phyloP scores from a whole-genome alignment of 2,888 invertebrate species.

The Heliconius ethilla region DNA sequence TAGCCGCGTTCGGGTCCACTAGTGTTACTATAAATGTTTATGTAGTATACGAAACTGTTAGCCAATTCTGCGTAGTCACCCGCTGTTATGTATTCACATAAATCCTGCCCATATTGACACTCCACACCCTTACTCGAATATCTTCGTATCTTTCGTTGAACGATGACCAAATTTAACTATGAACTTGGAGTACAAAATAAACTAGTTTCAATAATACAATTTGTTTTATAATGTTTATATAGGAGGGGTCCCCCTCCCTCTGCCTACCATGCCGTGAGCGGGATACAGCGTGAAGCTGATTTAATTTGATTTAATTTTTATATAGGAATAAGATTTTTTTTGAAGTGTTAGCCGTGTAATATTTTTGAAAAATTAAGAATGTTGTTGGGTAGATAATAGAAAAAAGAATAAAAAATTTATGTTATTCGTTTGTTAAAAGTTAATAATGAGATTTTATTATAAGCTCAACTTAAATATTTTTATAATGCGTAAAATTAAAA shows the following conservation, averaged over 20 bases:
- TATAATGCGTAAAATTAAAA: too few relatives aligned
- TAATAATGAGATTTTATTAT: too few relatives aligned
- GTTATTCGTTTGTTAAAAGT: too few relatives aligned
- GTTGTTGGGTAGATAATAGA: not conserved
- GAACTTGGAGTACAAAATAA: too few relatives aligned
- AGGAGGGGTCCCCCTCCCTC: too few relatives aligned
- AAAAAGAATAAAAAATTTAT: not conserved
- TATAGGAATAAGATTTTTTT: not conserved
- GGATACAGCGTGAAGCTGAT: too few relatives aligned
- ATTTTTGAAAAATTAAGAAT: not conserved
- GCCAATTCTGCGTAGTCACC: constrained; percentile 4
- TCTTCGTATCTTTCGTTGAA: constrained; percentile 68
- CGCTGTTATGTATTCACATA: constrained; percentile 57
- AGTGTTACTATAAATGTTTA: constrained; percentile 5
- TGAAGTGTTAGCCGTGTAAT: not conserved
- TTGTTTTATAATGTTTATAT: too few relatives aligned
- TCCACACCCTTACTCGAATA: constrained; percentile 54
- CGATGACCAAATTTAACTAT: constrained; percentile 58
- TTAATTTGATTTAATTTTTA: too few relatives aligned
- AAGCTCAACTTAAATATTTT: too few relatives aligned
- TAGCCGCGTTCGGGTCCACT: too few relatives aligned
- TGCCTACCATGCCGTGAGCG: too few relatives aligned
- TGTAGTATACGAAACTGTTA: constrained; percentile 5
- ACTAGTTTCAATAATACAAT: too few relatives aligned
- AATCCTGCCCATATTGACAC: constrained; percentile 66